phyloP scores from a whole-genome alignment of 1,140 invertebrate species.

The Drosophila asahinai region DNA sequence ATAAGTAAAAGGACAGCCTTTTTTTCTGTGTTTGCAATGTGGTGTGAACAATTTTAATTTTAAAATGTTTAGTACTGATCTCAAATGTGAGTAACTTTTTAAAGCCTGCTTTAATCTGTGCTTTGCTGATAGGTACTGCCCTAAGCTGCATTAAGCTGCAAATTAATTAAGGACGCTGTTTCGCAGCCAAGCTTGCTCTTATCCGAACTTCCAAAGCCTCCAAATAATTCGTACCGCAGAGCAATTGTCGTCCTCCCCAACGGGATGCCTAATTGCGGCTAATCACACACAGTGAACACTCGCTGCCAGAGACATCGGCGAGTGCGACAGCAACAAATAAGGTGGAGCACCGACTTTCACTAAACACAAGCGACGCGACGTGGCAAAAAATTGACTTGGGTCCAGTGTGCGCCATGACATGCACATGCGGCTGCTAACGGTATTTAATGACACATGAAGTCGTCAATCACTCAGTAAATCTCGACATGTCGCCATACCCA shows the following conservation, averaged over 20 bases:
- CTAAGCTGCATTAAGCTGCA: neutral
- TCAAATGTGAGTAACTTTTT: neutral
- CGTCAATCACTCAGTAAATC: slow-evolving; percentile 82
- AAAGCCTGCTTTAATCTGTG: neutral
- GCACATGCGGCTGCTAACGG: slow-evolving; percentile 64
- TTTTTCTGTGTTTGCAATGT: too few relatives aligned
- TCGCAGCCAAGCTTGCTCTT: neutral
- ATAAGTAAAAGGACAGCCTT: too few relatives aligned
- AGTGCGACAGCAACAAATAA: slow-evolving; percentile 16
- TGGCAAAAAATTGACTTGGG: slow-evolving; percentile 26
- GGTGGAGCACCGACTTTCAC: slow-evolving; percentile 30
- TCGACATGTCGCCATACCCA: slow-evolving; percentile 73
- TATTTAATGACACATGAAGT: slow-evolving; percentile 83
- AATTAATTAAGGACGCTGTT: neutral
- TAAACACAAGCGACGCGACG: slow-evolving; percentile 15
- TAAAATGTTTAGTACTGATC: too few relatives aligned
- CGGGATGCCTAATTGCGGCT: slow-evolving; percentile 59
- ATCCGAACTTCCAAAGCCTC: too few relatives aligned
- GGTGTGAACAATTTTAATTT: too few relatives aligned
- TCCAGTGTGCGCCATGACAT: slow-evolving; percentile 16
- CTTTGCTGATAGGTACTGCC: neutral
- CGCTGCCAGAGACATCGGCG: neutral
- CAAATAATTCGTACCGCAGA: slow-evolving; percentile 11
- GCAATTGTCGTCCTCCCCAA: slow-evolving; percentile 43
- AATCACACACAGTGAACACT: slow-evolving; percentile 53